Evolutionary conservation across 2,113 vertebrate genomes (phyloP), one percentile per base, ranked within the genome.

Genomic region (Melospiza melodia): DNA sequence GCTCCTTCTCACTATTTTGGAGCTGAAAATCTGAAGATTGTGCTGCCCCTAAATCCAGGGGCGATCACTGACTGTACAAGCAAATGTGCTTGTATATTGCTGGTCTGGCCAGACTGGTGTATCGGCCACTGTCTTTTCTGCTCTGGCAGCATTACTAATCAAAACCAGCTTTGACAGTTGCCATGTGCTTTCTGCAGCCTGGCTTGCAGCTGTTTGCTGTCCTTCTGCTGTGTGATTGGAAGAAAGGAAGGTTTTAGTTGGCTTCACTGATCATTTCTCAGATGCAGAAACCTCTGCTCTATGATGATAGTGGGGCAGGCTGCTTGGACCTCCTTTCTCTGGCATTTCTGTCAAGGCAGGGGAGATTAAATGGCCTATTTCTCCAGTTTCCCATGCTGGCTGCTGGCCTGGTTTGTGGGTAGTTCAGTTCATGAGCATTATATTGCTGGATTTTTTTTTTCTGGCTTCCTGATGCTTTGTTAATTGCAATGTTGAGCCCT

Each of bases 371-470:
- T 68, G 65, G 51, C 59, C 51, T 73, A 7, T 95, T 95, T 77
- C 92, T 95, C 43, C 55, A 46, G 63, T 95, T 96, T 91, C 91
- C 72, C 46, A 14, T 73, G 43, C 84, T 97, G 96, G 87, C 84
- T 91, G 71, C 82, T 77, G 74, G 78, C 91, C 84, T 93, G 63
- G 48, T 82, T 84, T 91, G 69, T 84, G 94, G 79, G 78, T 85
- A 91, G 20, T 85, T 76, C 59, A 18, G 62, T 84, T 90, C 75
- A 58, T 65, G 30, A 91, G 18, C 51, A 48, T 94, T 76, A 67
- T 51, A 48, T 43, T 67, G 39, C 39, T 4, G 49, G 76, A 77
- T 89, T 89, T 66, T 88, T 72, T 71, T 43, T 11, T 17, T 2
- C 46, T 62, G 59, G 35, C 58, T 94, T 83, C 75, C 67, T 95